These are phyloP conservation scores for Micrasema minimum DNA, from an alignment of 1,140 invertebrate genomes.

Conservation along the genomic window DNA sequence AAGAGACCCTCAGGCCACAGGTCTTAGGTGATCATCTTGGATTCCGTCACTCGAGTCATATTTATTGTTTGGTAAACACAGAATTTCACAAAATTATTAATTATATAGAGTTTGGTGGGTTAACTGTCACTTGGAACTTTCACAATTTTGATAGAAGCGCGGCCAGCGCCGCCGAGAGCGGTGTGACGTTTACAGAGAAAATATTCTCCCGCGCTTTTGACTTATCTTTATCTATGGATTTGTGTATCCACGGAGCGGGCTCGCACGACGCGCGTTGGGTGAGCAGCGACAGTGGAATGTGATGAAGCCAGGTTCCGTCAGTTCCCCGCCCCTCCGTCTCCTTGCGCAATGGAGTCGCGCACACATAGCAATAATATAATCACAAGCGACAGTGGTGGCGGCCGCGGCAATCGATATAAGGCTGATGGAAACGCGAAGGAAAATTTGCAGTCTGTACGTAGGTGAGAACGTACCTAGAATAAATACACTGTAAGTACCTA, in stretches of 20 bases:
- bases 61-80: constrained; percentile 37
- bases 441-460: neutral
- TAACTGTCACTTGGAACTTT: constrained; percentile 35
- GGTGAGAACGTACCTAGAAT: too few relatives aligned
- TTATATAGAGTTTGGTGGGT: neutral
- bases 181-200: constrained; percentile 11
- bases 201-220: constrained; percentile 19
- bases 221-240: constrained; percentile 14
- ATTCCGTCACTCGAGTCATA: constrained; percentile 22
- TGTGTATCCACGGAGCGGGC: constrained; percentile 8
- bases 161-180: constrained; percentile 24
- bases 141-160: constrained; percentile 2
- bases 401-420: neutral
- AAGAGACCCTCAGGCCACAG: constrained; percentile 12
- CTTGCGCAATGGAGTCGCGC: constrained; percentile 35
- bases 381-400: constrained; percentile 26
- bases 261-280: constrained; percentile 20
- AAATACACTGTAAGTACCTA: too few relatives aligned
- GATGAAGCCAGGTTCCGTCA: neutral
- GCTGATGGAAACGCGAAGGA: neutral
- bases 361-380: constrained; percentile 34
- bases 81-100: constrained; percentile 16
- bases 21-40: constrained; percentile 17
- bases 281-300: constrained; percentile 29
- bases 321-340: neutral